Evolutionary conservation across 2,888 invertebrate species (phyloP), one percentile per base, ranked within the genome.

Genomic region (Polymixis lichenea): DNA sequence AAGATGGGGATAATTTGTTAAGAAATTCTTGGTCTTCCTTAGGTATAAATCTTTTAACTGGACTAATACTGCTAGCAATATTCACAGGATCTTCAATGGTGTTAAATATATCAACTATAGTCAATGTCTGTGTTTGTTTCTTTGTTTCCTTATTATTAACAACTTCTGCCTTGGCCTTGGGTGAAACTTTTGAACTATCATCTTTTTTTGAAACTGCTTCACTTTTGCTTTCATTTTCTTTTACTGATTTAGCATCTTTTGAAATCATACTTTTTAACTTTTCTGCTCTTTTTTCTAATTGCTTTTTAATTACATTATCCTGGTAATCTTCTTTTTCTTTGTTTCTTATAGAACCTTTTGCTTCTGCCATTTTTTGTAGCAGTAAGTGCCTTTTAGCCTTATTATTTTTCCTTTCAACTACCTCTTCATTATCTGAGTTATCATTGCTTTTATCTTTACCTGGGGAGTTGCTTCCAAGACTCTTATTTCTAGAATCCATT

Each of bases 401-500:
- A 1, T 89, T 80, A 72, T 87, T 92, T 83, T 92, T 95, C 82
- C 92, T 94, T 83, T 93, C 92, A 72, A 77, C 62, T 43, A 87
- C 78, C 77, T 91, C 93, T 81, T 92, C 89, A 43, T 85, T 78
- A 80, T 93, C 92, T 74, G 85, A 83, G 77, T 91, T 90, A 66
- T 92, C 91, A 69, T 82, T 68, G 32, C 69, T 83, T 87, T 91
- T 93, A 66, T 96, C 96, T 93, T 97, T 97, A 0, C 98, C 98
- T 15, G 97, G 97, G 43, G 97, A 97, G 93, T 98, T 98, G 38
- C 93, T 92, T 4, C 98, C 98, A 80, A 98, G 97, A 67, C 96
- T 95, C 90, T 97, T 97, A 89, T 97, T 97, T 82, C 97, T 95
- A 28, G 97, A 97, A 83, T 97, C 97, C 98, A 98, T 98, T 95